phyloP scores from a whole-genome alignment of 2,113 vertebrate species.

The Scortum barcoo region DNA sequence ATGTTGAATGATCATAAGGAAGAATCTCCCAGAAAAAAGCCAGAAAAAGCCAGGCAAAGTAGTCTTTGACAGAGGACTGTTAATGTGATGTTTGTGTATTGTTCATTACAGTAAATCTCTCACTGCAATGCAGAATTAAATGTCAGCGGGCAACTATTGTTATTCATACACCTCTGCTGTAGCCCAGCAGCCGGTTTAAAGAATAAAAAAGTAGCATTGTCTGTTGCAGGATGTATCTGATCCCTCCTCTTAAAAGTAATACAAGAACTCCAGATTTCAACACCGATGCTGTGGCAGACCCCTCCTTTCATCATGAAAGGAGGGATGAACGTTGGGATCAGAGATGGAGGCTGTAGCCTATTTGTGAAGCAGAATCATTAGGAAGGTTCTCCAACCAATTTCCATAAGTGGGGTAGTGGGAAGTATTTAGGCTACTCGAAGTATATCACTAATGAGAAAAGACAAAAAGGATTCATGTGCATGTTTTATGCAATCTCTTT shows the following conservation, averaged over 20 bases:
- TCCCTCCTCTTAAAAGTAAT: constrained; percentile 45
- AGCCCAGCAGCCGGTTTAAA: constrained; percentile 26
- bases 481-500: constrained; percentile 87
- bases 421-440: constrained; percentile 86
- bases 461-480: constrained; percentile 86
- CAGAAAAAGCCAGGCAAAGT: not conserved
- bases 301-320: constrained; percentile 64
- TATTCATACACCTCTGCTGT: constrained; percentile 1
- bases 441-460: constrained; percentile 87
- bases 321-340: constrained; percentile 62
- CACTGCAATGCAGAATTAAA: not conserved
- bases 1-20: not conserved
- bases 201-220: constrained; percentile 37
- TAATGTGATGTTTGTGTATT: not conserved
- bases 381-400: constrained; percentile 79
- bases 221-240: constrained; percentile 6
- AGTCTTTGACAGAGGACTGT: not conserved
- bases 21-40: not conserved
- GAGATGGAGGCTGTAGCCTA: constrained; percentile 70
- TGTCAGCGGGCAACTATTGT: constrained; percentile 9
- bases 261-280: constrained; percentile 36
- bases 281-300: constrained; percentile 31
- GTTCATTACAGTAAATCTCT: not conserved
- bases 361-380: constrained; percentile 79
- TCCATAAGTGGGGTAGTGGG: constrained; percentile 84